phyloP scores from a whole-genome alignment of 2,888 invertebrate genomes.

The Trachelus troglodyta region DNA sequence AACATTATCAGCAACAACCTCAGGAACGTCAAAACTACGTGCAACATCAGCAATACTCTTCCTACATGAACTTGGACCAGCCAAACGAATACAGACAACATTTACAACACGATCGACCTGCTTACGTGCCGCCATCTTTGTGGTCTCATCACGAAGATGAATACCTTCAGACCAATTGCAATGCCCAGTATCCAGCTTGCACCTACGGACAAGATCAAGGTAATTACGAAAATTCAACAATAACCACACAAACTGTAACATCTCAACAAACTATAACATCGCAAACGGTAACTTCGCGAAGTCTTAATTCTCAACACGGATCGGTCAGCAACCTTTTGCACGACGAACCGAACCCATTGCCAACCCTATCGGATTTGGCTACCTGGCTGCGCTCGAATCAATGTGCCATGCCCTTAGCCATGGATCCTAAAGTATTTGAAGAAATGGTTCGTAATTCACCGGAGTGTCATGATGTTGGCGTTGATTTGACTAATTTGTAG shows the following conservation, averaged over 20 bases:
- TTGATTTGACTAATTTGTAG: conserved; percentile 26
- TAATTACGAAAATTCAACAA: conserved; percentile 1
- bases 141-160: background rate
- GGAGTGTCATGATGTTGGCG: conserved; percentile 13
- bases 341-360: conserved; percentile 1
- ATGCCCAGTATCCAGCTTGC: background rate
- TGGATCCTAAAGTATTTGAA: conserved; percentile 11
- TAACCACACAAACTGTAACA: background rate
- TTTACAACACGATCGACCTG: background rate
- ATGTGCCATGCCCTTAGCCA: background rate
- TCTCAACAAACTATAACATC: background rate
- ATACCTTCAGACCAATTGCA: background rate
- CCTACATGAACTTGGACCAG: background rate
- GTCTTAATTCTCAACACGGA: background rate
- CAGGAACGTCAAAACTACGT: background rate
- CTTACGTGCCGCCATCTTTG: background rate
- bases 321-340: background rate
- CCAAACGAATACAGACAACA: background rate
- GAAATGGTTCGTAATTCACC: conserved; percentile 9
- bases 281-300: background rate
- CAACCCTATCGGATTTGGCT: conserved; percentile 23
- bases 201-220: background rate
- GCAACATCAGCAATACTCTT: background rate
- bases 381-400: conserved; percentile 23
- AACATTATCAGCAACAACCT: conserved; percentile 12